Evolutionary conservation across 2,113 vertebrate genomes (phyloP), one percentile per base, ranked within the genome.

Genomic region (Microtus ochrogaster): DNA sequence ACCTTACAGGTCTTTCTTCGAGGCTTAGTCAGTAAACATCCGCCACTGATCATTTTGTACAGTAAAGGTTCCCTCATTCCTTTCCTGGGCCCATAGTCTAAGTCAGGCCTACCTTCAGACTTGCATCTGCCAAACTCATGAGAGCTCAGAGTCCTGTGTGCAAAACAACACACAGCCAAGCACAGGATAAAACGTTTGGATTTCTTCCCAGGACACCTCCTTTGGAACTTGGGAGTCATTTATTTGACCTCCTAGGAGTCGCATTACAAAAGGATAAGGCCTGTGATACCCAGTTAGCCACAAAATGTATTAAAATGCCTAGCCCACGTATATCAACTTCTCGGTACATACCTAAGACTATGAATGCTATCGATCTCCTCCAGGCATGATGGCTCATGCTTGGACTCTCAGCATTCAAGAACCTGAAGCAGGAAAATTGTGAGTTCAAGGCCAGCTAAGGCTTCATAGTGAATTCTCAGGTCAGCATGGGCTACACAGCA

Each of bases 211-310:
- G 44, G 79, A 88, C 68, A 66, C 7, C 65, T 77, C 33, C 33
- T 78, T 91, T 36, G 74, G 78, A 87, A 82, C 6, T n/a, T 74
- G 30, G 83, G 96, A 94, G 26, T 19, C 77, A 72, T 41, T 86
- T 94, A 41, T 86, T 66, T 91, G 24, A 21, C 41, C 11, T 33
- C 61, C 66, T 55, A 28, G 21, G 52, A 24, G 16, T 77, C 93
- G 11, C 8, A 11, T n/a, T 30, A 63, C 24, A 74, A 61, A 89
- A 7, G 7, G 28, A 82, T 47, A 77, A 39, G 68, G 52, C 7
- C 58, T 91, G 7, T 16, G 72, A 70, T 44, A 24, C 58, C 73
- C 44, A 82, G 19, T 49, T 52, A 79, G 19, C 26, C 28, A 72
- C 44, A 36, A 72, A 82, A 66, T 49, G 33, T 36, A 47, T 55